A percentile compares a stretch with the other conserved stretches of the same genome.
These are phyloP conservation scores for Cydia pomonella DNA, from an alignment of 1,140 invertebrate species.

Conservation along the genomic window DNA sequence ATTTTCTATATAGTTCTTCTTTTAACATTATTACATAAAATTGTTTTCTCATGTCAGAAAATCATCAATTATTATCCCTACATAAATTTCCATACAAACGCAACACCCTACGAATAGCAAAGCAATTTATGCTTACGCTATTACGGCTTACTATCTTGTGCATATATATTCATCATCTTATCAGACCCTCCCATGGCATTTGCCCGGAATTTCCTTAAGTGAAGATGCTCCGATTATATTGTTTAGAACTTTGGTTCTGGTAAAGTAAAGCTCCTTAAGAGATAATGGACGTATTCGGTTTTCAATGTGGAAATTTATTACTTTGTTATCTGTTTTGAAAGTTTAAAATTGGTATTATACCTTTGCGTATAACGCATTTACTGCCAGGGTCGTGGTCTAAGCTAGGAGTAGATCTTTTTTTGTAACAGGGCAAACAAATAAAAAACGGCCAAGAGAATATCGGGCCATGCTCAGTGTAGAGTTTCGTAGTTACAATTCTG, in stretches of 20 bases:
- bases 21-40: too few relatives aligned
- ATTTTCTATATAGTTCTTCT: too few relatives aligned
- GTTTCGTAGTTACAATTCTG: too few relatives aligned
- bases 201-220: conserved; percentile 21
- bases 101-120: not conserved
- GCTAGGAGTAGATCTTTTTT: too few relatives aligned
- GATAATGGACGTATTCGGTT: conserved; percentile 12
- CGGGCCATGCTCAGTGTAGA: too few relatives aligned
- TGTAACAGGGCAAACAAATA: too few relatives aligned
- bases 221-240: conserved; percentile 19
- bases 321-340: conserved; percentile 3
- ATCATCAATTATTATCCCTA: too few relatives aligned
- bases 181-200: conserved; percentile 18
- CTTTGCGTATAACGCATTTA: not conserved
- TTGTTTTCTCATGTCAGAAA: too few relatives aligned
- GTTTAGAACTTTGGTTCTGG: conserved; percentile 12
- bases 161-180: conserved; percentile 5
- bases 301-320: conserved; percentile 20
- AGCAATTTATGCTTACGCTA: not conserved
- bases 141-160: conserved; percentile 9
- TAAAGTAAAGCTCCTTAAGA: conserved; percentile 18
- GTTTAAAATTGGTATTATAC: not conserved
- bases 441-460: too few relatives aligned
- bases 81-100: not conserved
- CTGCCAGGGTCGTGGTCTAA: not conserved